Base-by-base conservation (phyloP, 92 coral and sea anemone genomes). In the Phenganax subtilis region DNA sequence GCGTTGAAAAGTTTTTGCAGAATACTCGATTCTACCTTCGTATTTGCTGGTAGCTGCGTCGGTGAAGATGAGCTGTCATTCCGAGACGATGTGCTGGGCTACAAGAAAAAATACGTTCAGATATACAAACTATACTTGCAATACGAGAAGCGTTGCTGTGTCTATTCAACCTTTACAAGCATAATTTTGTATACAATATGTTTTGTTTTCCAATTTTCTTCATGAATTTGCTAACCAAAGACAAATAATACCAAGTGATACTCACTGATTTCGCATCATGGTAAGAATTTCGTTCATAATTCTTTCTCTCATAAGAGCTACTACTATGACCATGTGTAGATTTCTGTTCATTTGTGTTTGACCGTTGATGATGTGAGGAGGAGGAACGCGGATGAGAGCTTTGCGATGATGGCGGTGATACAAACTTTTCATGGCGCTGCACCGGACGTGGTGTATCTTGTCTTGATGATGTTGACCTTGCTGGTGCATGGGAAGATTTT, bases 281-380 rank as follows among this genome's bases (percentile, higher is more conserved):
- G 51, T 75, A 75, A 27, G 81, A 57, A 31, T 76, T 51, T 12
- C 66, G 81, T 7, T 47, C 81, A 57, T 76, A 12, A 4, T 25
- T 67, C 30, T 76, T 76, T 55, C 66, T 60, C 66, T 59, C 70
- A 76, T 57, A 76, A 31, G 69, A 61, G 25, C 81, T 69, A 31
- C 16, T 55, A 30, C 55, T 12, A 6, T 76, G 58, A 30, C 55
- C 29, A 11, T 76, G 58, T 25, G 47, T 30, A 10, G 54, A 28
- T 69, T 25, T 76, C 14, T 58, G 81, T 58, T 58, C 71, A 55
- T 57, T 55, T 56, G 37, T 28, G 12, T 6, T 67, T 6, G 20
- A 53, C 47, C 54, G 60, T 64, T 76, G 73, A 6, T 68, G 73
- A 20, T 30, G 73, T 0, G 31, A 54, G 47, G 47, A 54, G 25